These are phyloP conservation scores for Argyrosomus japonicus DNA, from an alignment of 2,113 vertebrate genomes.

Conservation along the genomic window DNA sequence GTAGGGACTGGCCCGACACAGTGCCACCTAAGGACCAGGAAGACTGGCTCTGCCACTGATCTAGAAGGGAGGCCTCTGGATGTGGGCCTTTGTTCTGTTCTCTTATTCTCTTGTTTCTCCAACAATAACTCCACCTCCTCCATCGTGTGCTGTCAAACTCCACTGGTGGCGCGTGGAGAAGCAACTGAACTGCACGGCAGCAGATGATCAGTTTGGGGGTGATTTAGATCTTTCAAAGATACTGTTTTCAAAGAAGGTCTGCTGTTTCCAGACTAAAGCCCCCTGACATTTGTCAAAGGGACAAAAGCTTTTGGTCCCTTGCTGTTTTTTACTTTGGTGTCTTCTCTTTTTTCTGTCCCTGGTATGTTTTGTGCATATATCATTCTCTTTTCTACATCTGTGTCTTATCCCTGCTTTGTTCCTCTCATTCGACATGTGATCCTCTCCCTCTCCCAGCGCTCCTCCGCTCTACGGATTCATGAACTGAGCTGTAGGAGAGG, in stretches of 20 bases:
- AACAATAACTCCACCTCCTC: conserved; percentile 54
- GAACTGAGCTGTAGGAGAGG: conserved; percentile 31
- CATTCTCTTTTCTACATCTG: conserved; percentile 68
- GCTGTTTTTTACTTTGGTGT: conserved; percentile 55
- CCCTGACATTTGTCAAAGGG: conserved; percentile 45
- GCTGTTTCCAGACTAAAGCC: conserved; percentile 58
- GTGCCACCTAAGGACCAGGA: conserved; percentile 66
- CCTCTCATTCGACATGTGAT: conserved; percentile 28
- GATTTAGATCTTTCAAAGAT: conserved; percentile 53
- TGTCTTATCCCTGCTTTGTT: conserved; percentile 54
- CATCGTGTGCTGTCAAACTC: conserved; percentile 59
- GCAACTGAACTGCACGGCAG: conserved; percentile 62
- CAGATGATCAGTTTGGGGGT: conserved; percentile 47
- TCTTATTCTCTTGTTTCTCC: conserved; percentile 66
- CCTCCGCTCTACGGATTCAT: conserved; percentile 36
- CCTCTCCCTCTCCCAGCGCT: conserved; percentile 33
- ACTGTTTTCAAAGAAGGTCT: conserved; percentile 59
- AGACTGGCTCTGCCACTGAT: conserved; percentile 64
- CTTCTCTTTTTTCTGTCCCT: conserved; percentile 55
- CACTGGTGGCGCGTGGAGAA: conserved; percentile 72
- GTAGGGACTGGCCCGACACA: conserved; percentile 68
- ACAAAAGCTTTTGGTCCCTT: conserved; percentile 42
- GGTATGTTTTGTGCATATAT: conserved; percentile 55
- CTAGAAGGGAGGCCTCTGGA: conserved; percentile 51
- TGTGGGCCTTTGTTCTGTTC: conserved; percentile 58